A percentile compares a stretch with the other conserved stretches of the same genome.
Conservation (phyloP, 1,140 invertebrate genomes). For the Spodoptera litura region DNA sequence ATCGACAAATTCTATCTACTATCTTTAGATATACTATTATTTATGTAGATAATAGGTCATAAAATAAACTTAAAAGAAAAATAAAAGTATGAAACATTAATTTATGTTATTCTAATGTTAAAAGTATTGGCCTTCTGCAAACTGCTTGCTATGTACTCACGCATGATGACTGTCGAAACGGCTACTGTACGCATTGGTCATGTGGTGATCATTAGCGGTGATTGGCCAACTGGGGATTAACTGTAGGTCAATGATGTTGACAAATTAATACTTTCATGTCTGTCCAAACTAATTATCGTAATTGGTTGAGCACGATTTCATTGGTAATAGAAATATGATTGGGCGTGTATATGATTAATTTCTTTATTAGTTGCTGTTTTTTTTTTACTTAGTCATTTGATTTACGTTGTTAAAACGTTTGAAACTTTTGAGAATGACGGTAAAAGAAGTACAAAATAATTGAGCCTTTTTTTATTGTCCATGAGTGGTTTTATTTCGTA, state of each 20-base stretch:
- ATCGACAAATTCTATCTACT: too few species aligned
- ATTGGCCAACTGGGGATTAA: constrained; percentile 22
- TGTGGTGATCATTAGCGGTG: constrained; percentile 22
- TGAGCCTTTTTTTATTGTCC: too few species aligned
- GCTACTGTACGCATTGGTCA: constrained; percentile 13
- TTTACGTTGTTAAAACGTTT: too few species aligned
- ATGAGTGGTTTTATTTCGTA: too few species aligned
- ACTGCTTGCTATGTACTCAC: neutral
- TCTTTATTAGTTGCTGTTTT: neutral
- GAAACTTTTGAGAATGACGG: too few species aligned
- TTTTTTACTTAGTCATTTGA: too few species aligned
- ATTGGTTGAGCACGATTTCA: constrained; percentile 34
- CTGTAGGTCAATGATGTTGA: neutral
- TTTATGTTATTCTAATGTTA: neutral
- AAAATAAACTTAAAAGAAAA: too few species aligned
- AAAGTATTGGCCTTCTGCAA: neutral
- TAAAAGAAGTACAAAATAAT: too few species aligned
- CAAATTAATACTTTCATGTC: constrained; percentile 29
- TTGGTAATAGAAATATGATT: neutral
- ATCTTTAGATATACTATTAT: too few species aligned
- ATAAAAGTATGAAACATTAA: too few species aligned
- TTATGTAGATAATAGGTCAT: too few species aligned
- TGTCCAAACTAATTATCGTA: constrained; percentile 14
- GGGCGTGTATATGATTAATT: neutral
- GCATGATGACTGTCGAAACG: constrained; percentile 17